Evolutionary conservation across 2,797 vertebrate genomes (phyloP).

Genomic region (Cyclura pinguis): DNA sequence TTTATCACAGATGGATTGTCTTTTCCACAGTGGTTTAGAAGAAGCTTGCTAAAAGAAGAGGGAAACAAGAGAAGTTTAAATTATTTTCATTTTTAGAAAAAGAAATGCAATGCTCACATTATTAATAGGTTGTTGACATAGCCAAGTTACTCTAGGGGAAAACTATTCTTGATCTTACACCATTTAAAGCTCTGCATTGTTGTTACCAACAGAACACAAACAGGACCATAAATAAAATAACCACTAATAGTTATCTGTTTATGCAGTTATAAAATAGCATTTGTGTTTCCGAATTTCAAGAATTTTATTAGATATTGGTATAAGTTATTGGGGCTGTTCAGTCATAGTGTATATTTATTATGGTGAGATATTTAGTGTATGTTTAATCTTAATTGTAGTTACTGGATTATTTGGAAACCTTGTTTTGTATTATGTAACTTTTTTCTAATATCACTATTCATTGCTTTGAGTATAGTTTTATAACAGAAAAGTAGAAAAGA

Average conservation of each 20-base stretch:
- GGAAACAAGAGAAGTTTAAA: conserved; percentile 3
- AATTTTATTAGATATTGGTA: neutral
- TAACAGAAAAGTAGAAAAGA: no score
- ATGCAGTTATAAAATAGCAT: conserved; percentile 52
- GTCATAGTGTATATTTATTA: no score
- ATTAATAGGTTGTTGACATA: conserved; percentile 34
- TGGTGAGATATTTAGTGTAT: no score
- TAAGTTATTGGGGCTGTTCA: no score
- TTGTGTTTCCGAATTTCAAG: neutral
- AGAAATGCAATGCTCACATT: conserved; percentile 8
- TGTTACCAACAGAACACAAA: conserved; percentile 33
- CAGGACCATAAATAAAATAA: conserved; percentile 10
- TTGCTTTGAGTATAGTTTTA: no score
- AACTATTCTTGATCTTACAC: conserved; percentile 18
- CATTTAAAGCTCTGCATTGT: neutral
- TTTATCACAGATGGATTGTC: conserved; percentile 19
- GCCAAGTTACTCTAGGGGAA: conserved; percentile 26
- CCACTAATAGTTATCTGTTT: conserved; percentile 27
- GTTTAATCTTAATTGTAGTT: no score
- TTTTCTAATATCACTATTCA: no score
- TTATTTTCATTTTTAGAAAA: conserved; percentile 33
- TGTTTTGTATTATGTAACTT: no score
- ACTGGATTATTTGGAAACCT: no score
- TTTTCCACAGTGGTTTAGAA: conserved; percentile 43
- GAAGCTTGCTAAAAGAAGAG: neutral